Evolutionary conservation across 2,888 invertebrate genomes (phyloP).

Genomic region (Empis livida): DNA sequence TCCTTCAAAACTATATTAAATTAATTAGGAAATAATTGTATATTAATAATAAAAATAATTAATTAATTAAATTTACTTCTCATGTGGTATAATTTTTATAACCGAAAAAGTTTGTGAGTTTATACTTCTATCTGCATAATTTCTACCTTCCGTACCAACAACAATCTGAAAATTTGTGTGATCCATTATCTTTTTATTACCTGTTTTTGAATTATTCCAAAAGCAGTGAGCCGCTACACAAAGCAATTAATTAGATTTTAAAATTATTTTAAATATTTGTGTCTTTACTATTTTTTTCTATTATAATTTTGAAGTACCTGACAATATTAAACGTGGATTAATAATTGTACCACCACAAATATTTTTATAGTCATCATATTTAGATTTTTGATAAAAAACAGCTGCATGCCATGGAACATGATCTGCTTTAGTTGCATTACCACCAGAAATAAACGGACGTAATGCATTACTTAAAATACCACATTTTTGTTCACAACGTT

Average conservation of each 20-base stretch:
- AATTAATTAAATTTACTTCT: no score
- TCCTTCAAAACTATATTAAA: no score
- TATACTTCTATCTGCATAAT: no score
- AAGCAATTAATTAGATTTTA: no score
- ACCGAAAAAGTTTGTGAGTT: no score
- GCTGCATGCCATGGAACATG: conserved; percentile 17
- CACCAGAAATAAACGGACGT: conserved; percentile 5
- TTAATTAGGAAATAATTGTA: no score
- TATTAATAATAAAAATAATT: no score
- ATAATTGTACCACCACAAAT: conserved; percentile 17
- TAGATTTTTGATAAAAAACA: conserved; percentile 6
- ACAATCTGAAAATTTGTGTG: no score
- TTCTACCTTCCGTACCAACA: no score
- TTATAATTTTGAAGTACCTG: conserved; percentile 8
- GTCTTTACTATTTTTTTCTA: neutral
- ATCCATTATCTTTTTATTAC: no score
- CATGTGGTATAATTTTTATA: no score
- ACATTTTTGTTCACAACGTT: conserved; percentile 6
- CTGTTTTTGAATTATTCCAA: conserved; percentile 1
- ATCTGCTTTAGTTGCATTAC: conserved; percentile 8
- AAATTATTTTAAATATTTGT: neutral
- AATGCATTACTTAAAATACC: conserved; percentile 2
- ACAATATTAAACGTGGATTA: conserved; percentile 12
- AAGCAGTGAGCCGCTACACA: conserved; percentile 14
- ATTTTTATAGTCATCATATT: conserved; percentile 2